Evolutionary conservation across 2,888 invertebrate genomes (phyloP), one percentile per base, ranked within the genome.

Genomic region (Drosophila greeni): DNA sequence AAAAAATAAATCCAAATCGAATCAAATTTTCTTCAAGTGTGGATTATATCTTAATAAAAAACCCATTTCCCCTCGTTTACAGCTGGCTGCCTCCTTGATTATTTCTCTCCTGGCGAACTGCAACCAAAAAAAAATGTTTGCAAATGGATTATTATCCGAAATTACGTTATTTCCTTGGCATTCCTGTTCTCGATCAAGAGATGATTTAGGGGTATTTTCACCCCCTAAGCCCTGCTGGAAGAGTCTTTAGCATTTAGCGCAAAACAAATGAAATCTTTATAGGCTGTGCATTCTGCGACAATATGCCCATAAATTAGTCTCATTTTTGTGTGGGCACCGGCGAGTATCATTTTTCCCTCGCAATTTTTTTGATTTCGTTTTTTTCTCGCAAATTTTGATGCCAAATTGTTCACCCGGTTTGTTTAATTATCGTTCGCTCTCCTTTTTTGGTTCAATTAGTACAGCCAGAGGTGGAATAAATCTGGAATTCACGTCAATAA

Each of bases 231-330:
- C 53, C 36, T 26, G 33, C 24, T 29, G 47, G 0, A 18, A 18
- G 37, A 52, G 43, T 49, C 57, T 48, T 56, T 66, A 66, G 55
- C 37, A 55, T 66, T 66, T 66, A 18, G 29, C 23, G 36, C 55
- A 43, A 33, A 37, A 39, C 48, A 66, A 66, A 47, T 70, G 71
- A 78, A 75, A 70, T 75, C 61, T 76, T 82, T 76, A 76, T 70
- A 72, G 67, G 68, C 56, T 62, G 57, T 59, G 59, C 66, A 72
- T 67, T 70, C 58, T 40, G 42, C 40, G 42, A 53, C 52, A 56
- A 48, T 47, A 20, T 42, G 43, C 24, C 65, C 62, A 73, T 77
- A 81, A 83, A 75, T 83, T 73, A 42, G 39, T 48, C 53, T 53
- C 66, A 52, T 16, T 59, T 66, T 67, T 34, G 67, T 49, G 67